Base-by-base conservation (phyloP, 2,888 invertebrate genomes). In the Synergus laeviventris region DNA sequence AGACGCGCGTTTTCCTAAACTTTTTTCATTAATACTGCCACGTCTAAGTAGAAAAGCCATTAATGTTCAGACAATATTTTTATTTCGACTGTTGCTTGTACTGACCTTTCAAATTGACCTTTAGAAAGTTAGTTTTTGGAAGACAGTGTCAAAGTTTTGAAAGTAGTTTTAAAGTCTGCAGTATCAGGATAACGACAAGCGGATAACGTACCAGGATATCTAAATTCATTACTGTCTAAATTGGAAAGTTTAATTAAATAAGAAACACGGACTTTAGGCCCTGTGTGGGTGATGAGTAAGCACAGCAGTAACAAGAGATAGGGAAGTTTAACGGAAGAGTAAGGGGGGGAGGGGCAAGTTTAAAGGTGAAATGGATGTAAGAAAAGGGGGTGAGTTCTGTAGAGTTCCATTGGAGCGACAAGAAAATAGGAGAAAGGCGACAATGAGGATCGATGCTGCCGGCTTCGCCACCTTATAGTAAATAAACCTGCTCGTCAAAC, bases 231-330 rank as follows among this genome's bases (percentile, higher is more conserved):
- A 87, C 79, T 79, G 83, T 76, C 82, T 82, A 84, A 86, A 86
- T 85, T 84, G 80, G 82, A 76, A 87, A 87, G 83, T 88, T 88
- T 88, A 88, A 88, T 88, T 88, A 86, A 86, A 88, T 86, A 84
- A 85, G 85, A 83, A 85, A 83, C 82, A 82, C 78, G 49, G 70
- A 70, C 70, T 70, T 59, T 18, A 70, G 49, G 70, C 31, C 70
- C 70, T 70, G 70, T 70, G 70, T 70, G 49, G 36, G 70, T 70
- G 54, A 70, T 49, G 49, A 24, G 70, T 49, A 49, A 49, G 73
- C 42, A 64, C 24, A 62, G 76, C 61, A 79, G 66, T 70, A 75
- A 73, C 59, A 74, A 56, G 36, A 59, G 60, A 74, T 31, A 75
- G 70, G 21, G 24, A 70, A 70, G 70, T 70, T 70, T 24, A 66